Conservation (phyloP, 2,113 vertebrate species). For the western clawed frog (Xenopus tropicalis) region UCB_Xtro_10.0 CM004446.2:61653001-61653500, state of each 20-base stretch:
- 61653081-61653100: too few relatives aligned
- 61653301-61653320: slow-evolving; percentile 30
- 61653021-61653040: too few relatives aligned
- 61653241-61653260: slow-evolving; percentile 1
- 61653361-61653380: slow-evolving; percentile 5
- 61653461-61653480: slow-evolving; percentile 6
- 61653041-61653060: too few relatives aligned
- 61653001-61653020: too few relatives aligned
- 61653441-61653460: slow-evolving; percentile 22
- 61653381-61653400: slow-evolving; percentile 41
- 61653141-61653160: too few relatives aligned
- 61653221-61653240: not conserved
- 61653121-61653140: too few relatives aligned
- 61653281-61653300: slow-evolving; percentile 14
- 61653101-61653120: too few relatives aligned
- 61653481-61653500: not conserved
- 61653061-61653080: too few relatives aligned
- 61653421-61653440: slow-evolving; percentile 12
- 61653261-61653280: not conserved
- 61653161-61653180: too few relatives aligned
- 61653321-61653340: not conserved
- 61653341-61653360: slow-evolving; percentile 33
- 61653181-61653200: not conserved
- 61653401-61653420: slow-evolving; percentile 29
- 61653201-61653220: not conserved